phyloP scores from a whole-genome alignment of 2,113 vertebrate species.

The Orcinus orca region DNA sequence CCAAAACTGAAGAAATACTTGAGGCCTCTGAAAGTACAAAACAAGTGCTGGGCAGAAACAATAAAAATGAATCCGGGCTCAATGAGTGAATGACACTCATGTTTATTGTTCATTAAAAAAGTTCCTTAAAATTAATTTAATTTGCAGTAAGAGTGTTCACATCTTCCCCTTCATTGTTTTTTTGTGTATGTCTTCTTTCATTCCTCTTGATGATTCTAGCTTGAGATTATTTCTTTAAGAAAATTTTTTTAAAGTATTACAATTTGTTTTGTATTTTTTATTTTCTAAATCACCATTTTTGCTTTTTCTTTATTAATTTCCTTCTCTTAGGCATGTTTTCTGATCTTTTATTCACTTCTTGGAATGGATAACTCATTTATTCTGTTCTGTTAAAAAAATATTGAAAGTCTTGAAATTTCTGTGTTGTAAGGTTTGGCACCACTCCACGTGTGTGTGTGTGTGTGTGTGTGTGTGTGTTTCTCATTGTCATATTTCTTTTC shows the following conservation, averaged over 20 bases:
- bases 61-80: background rate
- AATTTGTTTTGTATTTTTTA: background rate
- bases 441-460: background rate
- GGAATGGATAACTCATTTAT: background rate
- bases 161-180: background rate
- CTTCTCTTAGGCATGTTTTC: background rate
- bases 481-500: too few relatives aligned
- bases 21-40: background rate
- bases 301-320: background rate
- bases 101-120: background rate
- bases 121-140: too few relatives aligned
- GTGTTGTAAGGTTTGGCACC: background rate
- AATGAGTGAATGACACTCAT: background rate
- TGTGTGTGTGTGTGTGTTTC: background rate
- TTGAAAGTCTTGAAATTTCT: background rate
- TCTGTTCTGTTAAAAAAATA: background rate
- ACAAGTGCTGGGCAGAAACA: background rate
- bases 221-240: background rate
- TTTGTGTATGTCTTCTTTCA: background rate
- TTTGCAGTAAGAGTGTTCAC: background rate
- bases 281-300: background rate
- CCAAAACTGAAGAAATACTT: background rate
- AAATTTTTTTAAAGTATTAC: background rate
- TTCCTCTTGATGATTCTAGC: background rate
- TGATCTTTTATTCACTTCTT: background rate